phyloP scores from a whole-genome alignment of 2,797 vertebrate species.

The Megaceryle alcyon region DNA sequence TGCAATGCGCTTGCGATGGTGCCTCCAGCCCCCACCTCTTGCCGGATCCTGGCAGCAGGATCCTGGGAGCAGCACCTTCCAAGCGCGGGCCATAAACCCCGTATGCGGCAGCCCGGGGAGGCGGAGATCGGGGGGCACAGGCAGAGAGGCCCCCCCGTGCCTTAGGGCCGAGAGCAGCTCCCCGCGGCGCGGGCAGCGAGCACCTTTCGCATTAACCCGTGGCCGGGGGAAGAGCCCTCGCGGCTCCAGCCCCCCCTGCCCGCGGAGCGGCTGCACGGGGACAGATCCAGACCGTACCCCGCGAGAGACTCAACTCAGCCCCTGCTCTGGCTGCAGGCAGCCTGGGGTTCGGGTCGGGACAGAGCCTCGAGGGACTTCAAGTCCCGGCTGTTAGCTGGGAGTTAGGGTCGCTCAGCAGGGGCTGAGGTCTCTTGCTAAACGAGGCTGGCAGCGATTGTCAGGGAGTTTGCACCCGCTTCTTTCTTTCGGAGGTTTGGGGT shows the following conservation, averaged over 20 bases:
- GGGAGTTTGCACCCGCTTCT: neutral
- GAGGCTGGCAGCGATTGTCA: neutral
- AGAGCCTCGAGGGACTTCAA: neutral
- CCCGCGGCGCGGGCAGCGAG: rapidly evolving
- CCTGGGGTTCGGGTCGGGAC: neutral
- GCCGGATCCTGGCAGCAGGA: neutral
- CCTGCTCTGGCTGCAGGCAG: rapidly evolving
- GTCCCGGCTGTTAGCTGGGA: neutral
- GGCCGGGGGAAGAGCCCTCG: neutral
- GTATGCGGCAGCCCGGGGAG: too few species aligned
- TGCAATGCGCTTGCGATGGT: rapidly evolving
- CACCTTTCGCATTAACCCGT: rapidly evolving
- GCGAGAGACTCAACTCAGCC: rapidly evolving
- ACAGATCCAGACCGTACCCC: rapidly evolving
- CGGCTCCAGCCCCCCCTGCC: too few species aligned
- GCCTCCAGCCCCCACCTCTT: neutral
- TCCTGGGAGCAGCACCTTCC: neutral
- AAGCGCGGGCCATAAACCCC: neutral
- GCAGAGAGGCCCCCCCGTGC: too few species aligned
- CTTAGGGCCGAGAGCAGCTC: neutral
- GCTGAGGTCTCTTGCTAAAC: neutral
- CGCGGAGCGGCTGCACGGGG: too few species aligned
- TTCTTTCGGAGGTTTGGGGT: neutral
- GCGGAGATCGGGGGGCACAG: too few species aligned
- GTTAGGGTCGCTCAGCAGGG: neutral